Evolutionary conservation across 2,888 invertebrate genomes (phyloP).

Genomic region (Carcina quercana): DNA sequence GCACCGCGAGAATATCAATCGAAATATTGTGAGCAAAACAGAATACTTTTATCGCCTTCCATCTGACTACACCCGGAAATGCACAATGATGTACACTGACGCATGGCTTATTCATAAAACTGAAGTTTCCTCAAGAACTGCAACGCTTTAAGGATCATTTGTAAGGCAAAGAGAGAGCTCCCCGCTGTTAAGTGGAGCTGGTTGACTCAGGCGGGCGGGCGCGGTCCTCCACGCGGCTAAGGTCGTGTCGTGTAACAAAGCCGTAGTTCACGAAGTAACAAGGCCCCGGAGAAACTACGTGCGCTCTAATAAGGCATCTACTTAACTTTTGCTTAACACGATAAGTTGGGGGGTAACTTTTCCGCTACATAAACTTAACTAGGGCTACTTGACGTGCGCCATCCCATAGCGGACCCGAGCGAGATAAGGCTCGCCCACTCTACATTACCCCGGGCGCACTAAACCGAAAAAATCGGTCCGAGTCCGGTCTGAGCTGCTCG

Average conservation of each 20-base stretch:
- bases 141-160: too few relatives aligned
- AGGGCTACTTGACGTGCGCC: conserved; percentile 21
- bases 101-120: too few relatives aligned
- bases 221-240: too few relatives aligned
- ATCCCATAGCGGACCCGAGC: conserved; percentile 21
- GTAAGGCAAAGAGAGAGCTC: too few relatives aligned
- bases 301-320: conserved; percentile 9
- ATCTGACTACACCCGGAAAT: too few relatives aligned
- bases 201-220: too few relatives aligned
- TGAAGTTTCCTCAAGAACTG: too few relatives aligned
- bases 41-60: too few relatives aligned
- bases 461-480: conserved; percentile 51
- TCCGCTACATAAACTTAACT: conserved; percentile 41
- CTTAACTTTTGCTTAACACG: conserved; percentile 14
- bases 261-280: conserved; percentile 4
- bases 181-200: too few relatives aligned
- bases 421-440: conserved; percentile 25
- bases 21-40: too few relatives aligned
- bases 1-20: too few relatives aligned
- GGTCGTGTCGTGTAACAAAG: not conserved
- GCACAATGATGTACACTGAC: too few relatives aligned
- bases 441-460: conserved; percentile 28
- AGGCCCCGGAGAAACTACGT: conserved; percentile 5
- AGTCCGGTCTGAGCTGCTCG: conserved; percentile 37
- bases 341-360: conserved; percentile 26